These are phyloP conservation scores for Carettochelys insculpta DNA, from an alignment of 2,113 vertebrate species.

Conservation along the genomic window DNA sequence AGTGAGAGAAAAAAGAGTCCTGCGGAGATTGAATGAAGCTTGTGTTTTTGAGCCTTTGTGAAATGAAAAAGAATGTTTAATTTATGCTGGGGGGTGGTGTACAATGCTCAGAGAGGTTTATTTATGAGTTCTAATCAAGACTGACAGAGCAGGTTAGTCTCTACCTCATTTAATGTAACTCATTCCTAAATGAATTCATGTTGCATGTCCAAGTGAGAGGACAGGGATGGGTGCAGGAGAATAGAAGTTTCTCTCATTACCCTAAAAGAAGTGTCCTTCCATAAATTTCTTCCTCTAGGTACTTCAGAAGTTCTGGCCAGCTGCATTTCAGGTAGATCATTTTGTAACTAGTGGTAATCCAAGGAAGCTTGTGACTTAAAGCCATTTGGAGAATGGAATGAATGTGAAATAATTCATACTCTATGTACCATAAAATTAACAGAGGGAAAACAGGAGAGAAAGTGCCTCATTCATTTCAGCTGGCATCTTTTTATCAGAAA, in stretches of 20 bases:
- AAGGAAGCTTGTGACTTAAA: background rate
- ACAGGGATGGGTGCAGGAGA: background rate
- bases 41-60: background rate
- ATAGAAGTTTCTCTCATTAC: background rate
- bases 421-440: background rate
- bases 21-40: background rate
- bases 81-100: background rate
- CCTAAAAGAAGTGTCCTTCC: rapidly evolving
- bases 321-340: rapidly evolving
- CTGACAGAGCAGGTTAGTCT: background rate
- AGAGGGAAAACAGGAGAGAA: background rate
- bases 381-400: background rate
- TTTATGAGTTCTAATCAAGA: background rate
- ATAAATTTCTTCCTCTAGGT: background rate
- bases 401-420: background rate
- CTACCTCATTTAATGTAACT: background rate
- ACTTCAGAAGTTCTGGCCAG: background rate
- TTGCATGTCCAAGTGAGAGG: background rate
- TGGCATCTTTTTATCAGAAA: constrained; percentile 58
- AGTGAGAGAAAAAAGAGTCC: background rate
- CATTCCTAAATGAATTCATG: background rate
- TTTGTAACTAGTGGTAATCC: background rate
- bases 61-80: background rate
- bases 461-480: background rate
- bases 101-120: background rate